Conservation (phyloP, 1,140 invertebrate genomes). For the Drosophila micromelanica region DNA sequence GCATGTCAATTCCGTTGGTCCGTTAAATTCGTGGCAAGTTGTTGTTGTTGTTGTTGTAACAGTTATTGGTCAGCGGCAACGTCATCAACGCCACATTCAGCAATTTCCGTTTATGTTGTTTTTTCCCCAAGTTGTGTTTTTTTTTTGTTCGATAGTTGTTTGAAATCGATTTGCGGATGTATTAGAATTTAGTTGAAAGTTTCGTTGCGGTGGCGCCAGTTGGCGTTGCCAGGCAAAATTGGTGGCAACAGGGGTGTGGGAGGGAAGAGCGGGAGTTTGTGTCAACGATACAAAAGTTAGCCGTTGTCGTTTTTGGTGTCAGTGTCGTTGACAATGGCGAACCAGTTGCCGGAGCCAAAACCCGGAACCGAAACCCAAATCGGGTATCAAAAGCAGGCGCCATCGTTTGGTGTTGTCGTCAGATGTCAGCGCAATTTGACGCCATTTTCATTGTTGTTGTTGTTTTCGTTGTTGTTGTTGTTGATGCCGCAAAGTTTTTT, state of each 20-base stretch:
- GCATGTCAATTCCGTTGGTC: background rate
- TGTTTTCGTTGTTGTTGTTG: conserved; percentile 23
- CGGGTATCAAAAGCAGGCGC: conserved; percentile 4
- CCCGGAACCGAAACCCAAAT: background rate
- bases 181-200: conserved; percentile 68
- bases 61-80: conserved; percentile 19
- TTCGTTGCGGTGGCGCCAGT: conserved; percentile 41
- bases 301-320: conserved; percentile 53
- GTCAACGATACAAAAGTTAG: conserved; percentile 45
- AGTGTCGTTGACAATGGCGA: conserved; percentile 70
- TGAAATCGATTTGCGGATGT: conserved; percentile 68
- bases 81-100: conserved; percentile 52
- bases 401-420: conserved; percentile 60
- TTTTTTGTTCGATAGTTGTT: conserved; percentile 32
- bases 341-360: conserved; percentile 4
- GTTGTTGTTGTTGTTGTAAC: conserved; percentile 26
- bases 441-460: conserved; percentile 73
- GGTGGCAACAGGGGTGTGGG: background rate
- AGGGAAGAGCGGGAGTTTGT: conserved; percentile 8
- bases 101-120: conserved; percentile 58
- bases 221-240: conserved; percentile 30
- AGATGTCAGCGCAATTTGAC: conserved; percentile 84
- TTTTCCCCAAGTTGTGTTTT: conserved; percentile 19
- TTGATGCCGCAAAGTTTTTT: conserved; percentile 65
- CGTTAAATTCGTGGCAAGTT: no score